A percentile compares a stretch with the other conserved stretches of the same genome.
phyloP scores from a whole-genome alignment of 1,140 invertebrate genomes.

The Dendroctonus ponderosae region DNA sequence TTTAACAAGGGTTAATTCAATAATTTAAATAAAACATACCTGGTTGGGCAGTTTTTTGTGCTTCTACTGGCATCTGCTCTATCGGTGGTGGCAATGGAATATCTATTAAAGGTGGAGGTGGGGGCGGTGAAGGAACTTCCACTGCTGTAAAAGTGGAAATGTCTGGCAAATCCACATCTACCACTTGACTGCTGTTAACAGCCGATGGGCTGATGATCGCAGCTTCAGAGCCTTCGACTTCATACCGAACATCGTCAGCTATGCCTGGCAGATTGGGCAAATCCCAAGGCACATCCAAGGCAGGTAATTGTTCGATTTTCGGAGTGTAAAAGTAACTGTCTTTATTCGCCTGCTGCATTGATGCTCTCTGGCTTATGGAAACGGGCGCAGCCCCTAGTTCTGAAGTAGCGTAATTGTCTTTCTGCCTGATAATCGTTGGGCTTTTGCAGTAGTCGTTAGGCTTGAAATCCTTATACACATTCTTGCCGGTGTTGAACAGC shows the following conservation, averaged over 20 bases:
- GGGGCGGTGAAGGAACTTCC: slow-evolving; percentile 37
- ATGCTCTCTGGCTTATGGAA: slow-evolving; percentile 73
- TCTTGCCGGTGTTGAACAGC: slow-evolving; percentile 78
- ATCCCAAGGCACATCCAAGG: slow-evolving; percentile 83
- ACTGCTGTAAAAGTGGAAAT: slow-evolving; percentile 46
- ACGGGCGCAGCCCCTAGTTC: slow-evolving; percentile 76
- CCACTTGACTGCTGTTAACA: slow-evolving; percentile 40
- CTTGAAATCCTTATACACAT: slow-evolving; percentile 67
- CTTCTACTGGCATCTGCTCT: slow-evolving; percentile 30
- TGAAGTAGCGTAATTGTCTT: slow-evolving; percentile 38
- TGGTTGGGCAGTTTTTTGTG: background rate
- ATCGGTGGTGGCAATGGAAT: slow-evolving; percentile 30
- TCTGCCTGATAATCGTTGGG: slow-evolving; percentile 39
- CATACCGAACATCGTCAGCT: slow-evolving; percentile 80
- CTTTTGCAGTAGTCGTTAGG: slow-evolving; percentile 55
- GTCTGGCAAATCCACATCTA: slow-evolving; percentile 28
- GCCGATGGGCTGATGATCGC: slow-evolving; percentile 76
- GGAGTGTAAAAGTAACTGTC: slow-evolving; percentile 86
- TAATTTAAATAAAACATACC: no score
- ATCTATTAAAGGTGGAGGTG: slow-evolving; percentile 39
- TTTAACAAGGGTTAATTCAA: no score
- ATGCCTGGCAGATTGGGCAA: slow-evolving; percentile 87
- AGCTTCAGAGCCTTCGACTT: slow-evolving; percentile 54
- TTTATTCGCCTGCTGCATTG: slow-evolving; percentile 61
- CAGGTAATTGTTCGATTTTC: slow-evolving; percentile 77